Base-by-base conservation (phyloP, 2,113 vertebrate species). In the Catharus fuscescens region DNA sequence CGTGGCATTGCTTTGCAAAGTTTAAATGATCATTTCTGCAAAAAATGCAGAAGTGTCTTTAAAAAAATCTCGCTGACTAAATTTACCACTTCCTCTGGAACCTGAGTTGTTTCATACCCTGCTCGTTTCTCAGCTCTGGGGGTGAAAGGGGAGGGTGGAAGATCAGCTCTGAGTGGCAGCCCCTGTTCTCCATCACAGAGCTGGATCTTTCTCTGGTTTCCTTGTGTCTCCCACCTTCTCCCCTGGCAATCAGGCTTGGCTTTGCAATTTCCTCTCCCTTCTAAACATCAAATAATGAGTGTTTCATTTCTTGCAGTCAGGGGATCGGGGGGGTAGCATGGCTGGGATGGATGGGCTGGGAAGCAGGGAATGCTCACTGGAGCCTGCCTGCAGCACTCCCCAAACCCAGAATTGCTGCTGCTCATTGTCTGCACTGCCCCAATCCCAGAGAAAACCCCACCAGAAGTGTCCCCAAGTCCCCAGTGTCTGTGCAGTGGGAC, bases 31-130 rank as follows among this genome's bases (percentile, higher is more conserved):
- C 3, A 29, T 61, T 93, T 92, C 70, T 81, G 71, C 53, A 7
- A 26, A 92, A 88, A 95, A 96, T 81, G 77, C 80, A 84, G 92
- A 92, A 93, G 74, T 88, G 56, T 56, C 34, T 92, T 80, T 1
- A 70, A 71, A 71, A 71, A 88, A 81, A 59, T 5, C 7, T 20
- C 66, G 9, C 0, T 82, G 93, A 88, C 90, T 88, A 84, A 74
- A 88, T 61, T 94, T 76, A 94, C 92, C 90, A 94, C 95, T 97
- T 97, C 95, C 96, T 96, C 72, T 92, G 80, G 40, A 96, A 32
- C 70, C 25, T 7, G 60, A 32, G 64, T 86, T 86, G 61, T 82
- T 90, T 88, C 84, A 77, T 5, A 29, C 23, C 0, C n/a, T 72
- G 66, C 70, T 93, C 0, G 0, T 48, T 56, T 67, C 73, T 91